Base-by-base conservation (phyloP, 1,140 invertebrate genomes). In the Oncopodura yosiiana region DNA sequence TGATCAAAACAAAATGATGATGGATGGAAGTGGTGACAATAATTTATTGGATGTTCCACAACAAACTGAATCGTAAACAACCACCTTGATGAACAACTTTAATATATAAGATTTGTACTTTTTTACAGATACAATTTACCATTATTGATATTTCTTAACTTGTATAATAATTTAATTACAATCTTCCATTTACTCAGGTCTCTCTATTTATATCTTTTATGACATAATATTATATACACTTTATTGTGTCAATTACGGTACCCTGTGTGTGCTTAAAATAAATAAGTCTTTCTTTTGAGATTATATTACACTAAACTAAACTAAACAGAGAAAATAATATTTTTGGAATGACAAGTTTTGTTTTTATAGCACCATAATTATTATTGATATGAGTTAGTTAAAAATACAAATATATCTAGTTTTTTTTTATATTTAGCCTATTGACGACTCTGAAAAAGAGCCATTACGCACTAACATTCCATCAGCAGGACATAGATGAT, bases 401-500 rank as follows among this genome's bases (percentile, higher is more conserved):
- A 41, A 16, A 19, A 19, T 8, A 41, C 6, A 8, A 5, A 41
- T 6, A 8, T 19, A 8, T 41, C 42, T 21, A 9, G 9, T 12
- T 19, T 12, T 37, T 9, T 6, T 9, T 26, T 23, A 50, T 52
- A 39, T 51, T 46, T 46, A 48, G 38, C 51, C 4, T n/a, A n/a
- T n/a, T n/a, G 53, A 60, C 16, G 42, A 45, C 21, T 56, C 53
- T 19, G 53, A 56, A 19, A 39, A 38, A 12, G 45, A 32, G 18
- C 42, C 53, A 39, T 55, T 59, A 26, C 24, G 32, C 3, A 27
- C 55, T n/a, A 61, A 49, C 21, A 56, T 49, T 24, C 56, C 45
- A 42, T 55, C 54, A 41, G 56, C 59, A 18, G 59, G 58, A 43
- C 37, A 32, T 27, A 60, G 30, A 1, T 16, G 14, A 29, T 61